phyloP scores from a whole-genome alignment of 2,113 vertebrate species.

The Canis aureus region DNA sequence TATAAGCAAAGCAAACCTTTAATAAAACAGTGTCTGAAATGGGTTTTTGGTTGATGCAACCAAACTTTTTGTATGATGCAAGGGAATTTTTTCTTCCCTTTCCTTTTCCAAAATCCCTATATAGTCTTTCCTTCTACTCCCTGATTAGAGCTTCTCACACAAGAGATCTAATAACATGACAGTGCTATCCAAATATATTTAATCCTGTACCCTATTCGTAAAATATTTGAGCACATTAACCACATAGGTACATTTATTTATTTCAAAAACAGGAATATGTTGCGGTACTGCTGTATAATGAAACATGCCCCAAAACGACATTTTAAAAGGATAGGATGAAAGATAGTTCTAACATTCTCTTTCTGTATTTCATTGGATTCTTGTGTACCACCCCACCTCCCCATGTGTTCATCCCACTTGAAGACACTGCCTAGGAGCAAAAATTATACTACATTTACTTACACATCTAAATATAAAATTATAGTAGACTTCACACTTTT shows the following conservation, averaged over 20 bases:
- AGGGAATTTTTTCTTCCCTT: background rate
- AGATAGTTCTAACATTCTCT: background rate
- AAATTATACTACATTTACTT: background rate
- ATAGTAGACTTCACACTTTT: background rate
- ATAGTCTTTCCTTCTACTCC: background rate
- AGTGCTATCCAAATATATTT: background rate
- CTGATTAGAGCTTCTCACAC: background rate
- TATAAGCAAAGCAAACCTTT: constrained; percentile 21
- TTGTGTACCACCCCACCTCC: background rate
- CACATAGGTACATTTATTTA: background rate
- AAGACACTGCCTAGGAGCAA: background rate
- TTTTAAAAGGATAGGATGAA: constrained; percentile 17
- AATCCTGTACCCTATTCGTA: background rate
- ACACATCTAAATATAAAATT: background rate
- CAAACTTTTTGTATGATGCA: background rate
- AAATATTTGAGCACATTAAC: background rate
- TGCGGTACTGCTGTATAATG: background rate
- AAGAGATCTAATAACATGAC: background rate
- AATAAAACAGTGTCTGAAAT: background rate
- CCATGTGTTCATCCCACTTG: background rate
- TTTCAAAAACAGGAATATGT: constrained; percentile 38
- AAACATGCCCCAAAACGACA: background rate
- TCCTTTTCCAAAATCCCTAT: background rate
- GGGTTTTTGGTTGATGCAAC: background rate
- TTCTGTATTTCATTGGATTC: background rate